Base-by-base conservation (phyloP, 2,113 vertebrate genomes). In the Malurus melanocephalus region DNA sequence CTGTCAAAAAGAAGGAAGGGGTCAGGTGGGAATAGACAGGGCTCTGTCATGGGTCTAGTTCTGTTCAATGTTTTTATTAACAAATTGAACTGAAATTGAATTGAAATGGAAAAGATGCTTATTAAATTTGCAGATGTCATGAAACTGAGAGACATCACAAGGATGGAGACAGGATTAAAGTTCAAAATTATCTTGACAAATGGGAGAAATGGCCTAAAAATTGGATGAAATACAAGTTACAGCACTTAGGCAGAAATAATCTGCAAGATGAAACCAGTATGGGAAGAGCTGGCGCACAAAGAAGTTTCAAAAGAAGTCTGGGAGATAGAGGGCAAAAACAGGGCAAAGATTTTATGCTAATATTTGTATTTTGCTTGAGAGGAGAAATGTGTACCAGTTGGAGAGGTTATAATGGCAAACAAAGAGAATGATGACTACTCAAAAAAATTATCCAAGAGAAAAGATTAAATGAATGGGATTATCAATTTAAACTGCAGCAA, bases 21-120 rank as follows among this genome's bases (percentile, higher is more conserved):
- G 61, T 72, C 57, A 60, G 77, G 28, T 78, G 69, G 48, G 23
- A 92, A 89, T 71, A 74, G 35, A 22, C 23, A 59, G 26, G 7
- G 9, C 60, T 75, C 61, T 84, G 90, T 81, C 69, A 71, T 7
- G 8, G 22, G 24, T 72, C 69, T 90, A 84, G 53, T 38, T 84
- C 90, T 91, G 88, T 88, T 94, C 83, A 86, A 35, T 88, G 69
- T 93, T 94, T 94, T 92, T 84, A 94, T 94, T 93, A 95, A 84
- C 45, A 88, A 90, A 95, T 90, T 90, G 92, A 93, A 72, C 7
- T 46, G 53, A 75, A 94, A 95, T 94, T 86, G 42, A 86, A 94
- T 94, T 81, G 61, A 84, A 94, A 81, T 86, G 45, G 69, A 90
- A 92, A 90, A 80, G 78, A 72, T 8, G 9, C 2, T 88, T 86